phyloP scores from a whole-genome alignment of 92 coral and sea anemone species.

The Diadumene lineata region DNA sequence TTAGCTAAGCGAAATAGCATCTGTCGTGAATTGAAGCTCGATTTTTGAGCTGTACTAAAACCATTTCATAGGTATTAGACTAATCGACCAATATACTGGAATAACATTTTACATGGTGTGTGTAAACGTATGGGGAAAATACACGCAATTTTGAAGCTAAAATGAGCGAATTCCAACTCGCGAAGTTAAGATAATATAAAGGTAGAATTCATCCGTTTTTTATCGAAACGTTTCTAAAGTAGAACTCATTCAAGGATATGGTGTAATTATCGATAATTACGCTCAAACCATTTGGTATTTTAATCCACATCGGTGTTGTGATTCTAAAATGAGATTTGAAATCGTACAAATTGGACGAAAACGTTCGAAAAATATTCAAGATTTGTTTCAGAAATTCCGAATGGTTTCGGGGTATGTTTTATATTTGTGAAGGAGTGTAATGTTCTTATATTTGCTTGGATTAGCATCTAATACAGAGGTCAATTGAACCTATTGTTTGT shows the following conservation, averaged over 20 bases:
- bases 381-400: not conserved
- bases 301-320: constrained; percentile 1
- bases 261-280: constrained; percentile 40
- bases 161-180: too few relatives aligned
- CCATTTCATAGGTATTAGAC: not conserved
- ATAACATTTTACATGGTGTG: too few relatives aligned
- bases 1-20: not conserved
- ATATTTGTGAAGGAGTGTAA: not conserved
- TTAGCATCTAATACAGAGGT: constrained; percentile 20
- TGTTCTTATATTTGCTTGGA: not conserved
- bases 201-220: too few relatives aligned
- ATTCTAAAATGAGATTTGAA: not conserved
- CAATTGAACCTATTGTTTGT: constrained; percentile 22
- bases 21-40: not conserved
- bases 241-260: not conserved
- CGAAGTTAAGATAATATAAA: too few relatives aligned
- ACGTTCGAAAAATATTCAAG: too few relatives aligned
- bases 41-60: not conserved
- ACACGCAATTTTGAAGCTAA: not conserved
- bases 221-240: not conserved
- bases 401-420: not conserved
- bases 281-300: constrained; percentile 31
- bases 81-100: constrained; percentile 3
- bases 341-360: not conserved
- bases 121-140: too few relatives aligned